Evolutionary conservation across 2,113 vertebrate species (phyloP), one percentile per base, ranked within the genome.

Genomic region (Danionella cerebrum): DNA sequence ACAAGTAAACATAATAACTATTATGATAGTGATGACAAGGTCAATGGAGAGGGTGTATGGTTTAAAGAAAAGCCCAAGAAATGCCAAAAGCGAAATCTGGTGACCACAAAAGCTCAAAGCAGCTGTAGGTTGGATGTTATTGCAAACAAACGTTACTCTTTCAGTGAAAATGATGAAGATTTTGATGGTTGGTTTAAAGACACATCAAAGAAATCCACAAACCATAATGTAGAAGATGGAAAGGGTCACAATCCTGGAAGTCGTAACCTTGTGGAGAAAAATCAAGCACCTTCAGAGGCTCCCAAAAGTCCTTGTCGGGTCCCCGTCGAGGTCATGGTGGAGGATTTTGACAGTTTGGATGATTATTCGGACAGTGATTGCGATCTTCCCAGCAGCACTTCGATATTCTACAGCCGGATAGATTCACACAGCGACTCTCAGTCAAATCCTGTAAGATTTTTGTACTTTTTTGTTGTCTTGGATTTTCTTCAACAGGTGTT

Each of bases 301-400:
- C 72, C 81, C 33, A 75, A 84, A 63, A 86, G 82, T 68, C 79
- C 85, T 55, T 79, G 82, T 0, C 83, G 77, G 16, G 76, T 85
- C 76, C 81, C 84, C 1, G 69, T 71, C 18, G 84, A 86, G 33
- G 81, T 82, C 75, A 79, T 78, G 14, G 76, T 86, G 82, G 83
- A 78, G 69, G 86, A 86, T 25, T 83, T 78, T 1, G 87, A 85
- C 80, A 87, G 83, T 41, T 68, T 83, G 67, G 86, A 73, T 4
- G 85, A 87, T 70, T 85, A 82, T 16, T 87, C 85, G 0, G 86
- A 84, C 66, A 88, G 84, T 62, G 87, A 89, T 22, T 76, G 69
- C 42, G 86, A 84, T 70, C 78, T 83, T 35, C 53, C 72, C 33
- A 82, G 77, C 52, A 79, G 44, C 55, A 74, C 64, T 45, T 82